phyloP scores from a whole-genome alignment of 1,140 invertebrate species.

The Rhagoletis pomonella region DNA sequence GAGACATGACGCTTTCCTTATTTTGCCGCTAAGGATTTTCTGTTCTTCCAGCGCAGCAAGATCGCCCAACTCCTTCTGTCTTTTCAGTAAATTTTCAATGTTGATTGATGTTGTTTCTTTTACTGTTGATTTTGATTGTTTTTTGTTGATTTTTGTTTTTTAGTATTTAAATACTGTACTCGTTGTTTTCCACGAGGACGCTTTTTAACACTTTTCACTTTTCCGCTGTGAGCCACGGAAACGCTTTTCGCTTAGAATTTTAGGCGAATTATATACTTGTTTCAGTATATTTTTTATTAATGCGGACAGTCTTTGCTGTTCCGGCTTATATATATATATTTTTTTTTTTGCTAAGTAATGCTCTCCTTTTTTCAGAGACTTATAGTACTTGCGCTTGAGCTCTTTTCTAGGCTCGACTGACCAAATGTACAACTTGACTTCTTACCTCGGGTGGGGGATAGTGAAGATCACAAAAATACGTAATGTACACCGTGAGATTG shows the following conservation, averaged over 20 bases:
- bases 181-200: neutral
- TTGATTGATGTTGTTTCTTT: too few species aligned
- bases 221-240: neutral
- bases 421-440: too few species aligned
- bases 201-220: neutral
- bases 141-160: too few species aligned
- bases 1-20: neutral
- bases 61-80: neutral
- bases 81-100: neutral
- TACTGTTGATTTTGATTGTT: too few species aligned
- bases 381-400: conserved; percentile 9
- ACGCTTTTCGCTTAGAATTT: neutral
- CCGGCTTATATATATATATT: neutral
- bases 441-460: too few species aligned
- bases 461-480: too few species aligned
- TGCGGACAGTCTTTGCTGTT: conserved; percentile 3
- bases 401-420: too few species aligned
- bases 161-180: too few species aligned
- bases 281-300: neutral
- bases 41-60: conserved; percentile 1
- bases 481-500: too few species aligned
- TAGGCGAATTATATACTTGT: neutral
- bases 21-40: conserved; percentile 4
- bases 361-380: neutral
- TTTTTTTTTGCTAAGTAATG: neutral